Percentiles rank a stretch among this genome's conserved stretches.
Evolutionary conservation across 2,113 vertebrate genomes (phyloP).

Genomic region (Orcinus orca): DNA sequence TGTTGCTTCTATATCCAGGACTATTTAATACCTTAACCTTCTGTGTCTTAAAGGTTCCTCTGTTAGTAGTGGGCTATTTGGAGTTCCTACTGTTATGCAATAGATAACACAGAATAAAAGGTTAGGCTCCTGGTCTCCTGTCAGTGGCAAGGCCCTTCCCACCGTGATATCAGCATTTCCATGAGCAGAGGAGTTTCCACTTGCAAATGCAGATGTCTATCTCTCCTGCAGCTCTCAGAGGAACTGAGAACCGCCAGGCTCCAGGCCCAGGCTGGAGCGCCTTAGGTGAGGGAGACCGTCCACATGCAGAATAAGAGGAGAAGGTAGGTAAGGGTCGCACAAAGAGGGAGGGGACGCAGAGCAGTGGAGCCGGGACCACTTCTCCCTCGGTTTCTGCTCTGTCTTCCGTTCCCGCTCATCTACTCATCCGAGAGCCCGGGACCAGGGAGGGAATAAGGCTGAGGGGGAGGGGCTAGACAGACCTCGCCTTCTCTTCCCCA

Average conservation of each 20-base stretch:
- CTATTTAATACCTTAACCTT: neutral
- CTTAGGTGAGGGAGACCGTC: neutral
- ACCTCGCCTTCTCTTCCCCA: neutral
- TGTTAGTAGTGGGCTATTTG: neutral
- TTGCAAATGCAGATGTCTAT: neutral
- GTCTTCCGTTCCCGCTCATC: neutral
- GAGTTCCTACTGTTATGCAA: neutral
- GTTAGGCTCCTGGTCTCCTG: neutral
- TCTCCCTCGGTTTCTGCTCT: neutral
- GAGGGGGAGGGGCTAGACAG: accelerated
- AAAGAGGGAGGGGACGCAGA: too few relatives aligned
- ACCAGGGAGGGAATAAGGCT: neutral
- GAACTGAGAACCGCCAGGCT: neutral
- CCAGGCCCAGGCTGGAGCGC: neutral
- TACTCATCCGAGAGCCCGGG: accelerated
- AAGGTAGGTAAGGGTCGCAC: neutral
- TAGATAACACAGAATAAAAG: neutral
- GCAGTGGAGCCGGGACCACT: neutral
- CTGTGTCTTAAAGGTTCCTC: neutral
- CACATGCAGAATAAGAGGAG: neutral
- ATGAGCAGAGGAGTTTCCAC: neutral
- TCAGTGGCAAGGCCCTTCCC: neutral
- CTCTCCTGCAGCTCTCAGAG: neutral
- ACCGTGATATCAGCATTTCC: neutral
- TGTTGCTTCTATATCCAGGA: neutral